These are phyloP conservation scores for Ceyx melanurus DNA, from an alignment of 2,113 vertebrate genomes.

Conservation along the genomic window DNA sequence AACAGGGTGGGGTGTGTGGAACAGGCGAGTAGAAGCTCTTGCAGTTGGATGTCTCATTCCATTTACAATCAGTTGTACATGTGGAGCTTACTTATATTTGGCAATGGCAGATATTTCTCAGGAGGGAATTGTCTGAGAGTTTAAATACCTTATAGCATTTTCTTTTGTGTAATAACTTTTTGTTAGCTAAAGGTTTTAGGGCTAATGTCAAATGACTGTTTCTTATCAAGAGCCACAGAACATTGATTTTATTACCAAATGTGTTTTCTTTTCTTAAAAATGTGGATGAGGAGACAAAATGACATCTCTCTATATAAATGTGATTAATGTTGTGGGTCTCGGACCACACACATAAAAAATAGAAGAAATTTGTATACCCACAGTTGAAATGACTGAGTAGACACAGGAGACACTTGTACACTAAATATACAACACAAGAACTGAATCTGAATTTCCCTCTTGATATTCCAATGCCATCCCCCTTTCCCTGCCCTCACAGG, in stretches of 20 bases:
- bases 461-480: not conserved
- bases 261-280: conserved; percentile 38
- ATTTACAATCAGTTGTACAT: not conserved
- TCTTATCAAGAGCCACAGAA: conserved; percentile 9
- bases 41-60: not conserved
- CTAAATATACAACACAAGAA: not conserved
- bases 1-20: not conserved
- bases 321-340: conserved; percentile 11
- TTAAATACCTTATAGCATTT: not conserved
- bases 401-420: not conserved
- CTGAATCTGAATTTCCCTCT: not conserved
- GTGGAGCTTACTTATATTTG: not conserved
- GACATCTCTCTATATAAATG: conserved; percentile 11
- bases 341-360: conserved; percentile 28
- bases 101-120: not conserved
- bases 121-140: not conserved
- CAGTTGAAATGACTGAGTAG: not conserved
- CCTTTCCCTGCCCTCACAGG: accelerated
- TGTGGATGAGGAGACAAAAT: conserved; percentile 19
- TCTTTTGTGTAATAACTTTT: not conserved
- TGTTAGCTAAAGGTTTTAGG: conserved; percentile 28
- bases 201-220: conserved; percentile 33
- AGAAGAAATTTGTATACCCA: not conserved
- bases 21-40: not conserved
- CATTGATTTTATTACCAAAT: conserved; percentile 23